A percentile compares a stretch with the other conserved stretches of the same genome.
Conservation (phyloP, 1,140 invertebrate species). For the Aphelinus certus region DNA sequence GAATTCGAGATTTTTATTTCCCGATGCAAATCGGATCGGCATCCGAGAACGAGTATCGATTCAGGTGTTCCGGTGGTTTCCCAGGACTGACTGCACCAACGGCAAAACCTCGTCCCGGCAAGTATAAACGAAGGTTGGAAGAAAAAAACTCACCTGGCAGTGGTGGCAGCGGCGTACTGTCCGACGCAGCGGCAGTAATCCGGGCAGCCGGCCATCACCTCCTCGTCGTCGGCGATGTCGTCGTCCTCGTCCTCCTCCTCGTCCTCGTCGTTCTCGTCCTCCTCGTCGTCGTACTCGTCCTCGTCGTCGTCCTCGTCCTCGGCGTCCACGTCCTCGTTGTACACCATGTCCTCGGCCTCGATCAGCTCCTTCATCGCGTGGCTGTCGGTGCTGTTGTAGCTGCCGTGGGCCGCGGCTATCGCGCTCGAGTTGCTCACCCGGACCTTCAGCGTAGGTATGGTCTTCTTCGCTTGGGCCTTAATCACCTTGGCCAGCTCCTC, state of each 20-base stretch:
- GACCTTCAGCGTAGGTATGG: not conserved
- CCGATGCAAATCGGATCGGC: too few relatives aligned
- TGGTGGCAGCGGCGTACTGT: constrained; percentile 61
- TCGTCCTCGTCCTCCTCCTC: constrained; percentile 52
- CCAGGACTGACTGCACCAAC: too few relatives aligned
- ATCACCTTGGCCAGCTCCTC: constrained; percentile 55
- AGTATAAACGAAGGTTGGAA: too few relatives aligned
- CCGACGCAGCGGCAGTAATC: constrained; percentile 58
- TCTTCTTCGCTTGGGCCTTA: constrained; percentile 51
- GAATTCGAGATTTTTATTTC: too few relatives aligned
- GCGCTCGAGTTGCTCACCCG: constrained; percentile 27
- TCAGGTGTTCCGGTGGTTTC: too few relatives aligned
- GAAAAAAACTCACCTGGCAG: constrained; percentile 53
- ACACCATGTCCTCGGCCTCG: constrained; percentile 50
- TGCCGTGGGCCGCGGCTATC: constrained; percentile 18
- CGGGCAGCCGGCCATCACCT: constrained; percentile 53
- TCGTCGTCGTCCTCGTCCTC: constrained; percentile 49
- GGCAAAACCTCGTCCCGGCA: too few relatives aligned
- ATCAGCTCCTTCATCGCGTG: constrained; percentile 50
- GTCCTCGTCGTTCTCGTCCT: constrained; percentile 49
- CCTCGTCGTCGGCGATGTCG: constrained; percentile 54
- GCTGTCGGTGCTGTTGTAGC: constrained; percentile 39
- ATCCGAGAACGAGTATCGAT: too few relatives aligned
- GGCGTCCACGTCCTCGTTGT: constrained; percentile 47
- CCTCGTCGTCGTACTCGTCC: constrained; percentile 50